phyloP scores from a whole-genome alignment of 2,888 invertebrate genomes.

The Crocallis elinguaria region DNA sequence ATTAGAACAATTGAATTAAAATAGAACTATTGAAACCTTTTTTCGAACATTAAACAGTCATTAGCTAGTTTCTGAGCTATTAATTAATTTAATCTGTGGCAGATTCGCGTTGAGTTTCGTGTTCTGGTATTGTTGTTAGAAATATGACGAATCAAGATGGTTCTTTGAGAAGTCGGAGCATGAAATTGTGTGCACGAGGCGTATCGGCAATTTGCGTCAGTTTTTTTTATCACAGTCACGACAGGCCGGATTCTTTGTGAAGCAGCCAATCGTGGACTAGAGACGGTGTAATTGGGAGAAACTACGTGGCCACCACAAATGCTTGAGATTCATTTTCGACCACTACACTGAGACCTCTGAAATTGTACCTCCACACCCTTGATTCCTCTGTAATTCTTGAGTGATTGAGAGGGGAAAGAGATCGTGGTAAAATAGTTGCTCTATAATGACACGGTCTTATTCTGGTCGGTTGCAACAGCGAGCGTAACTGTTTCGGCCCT shows the following conservation, averaged over 20 bases:
- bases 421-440: constrained; percentile 57
- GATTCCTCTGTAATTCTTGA: constrained; percentile 30
- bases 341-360: constrained; percentile 60
- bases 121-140: constrained; percentile 61
- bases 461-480: constrained; percentile 62
- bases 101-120: constrained; percentile 47
- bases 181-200: constrained; percentile 84
- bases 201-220: constrained; percentile 84
- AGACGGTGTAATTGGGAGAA: constrained; percentile 83
- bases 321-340: constrained; percentile 69
- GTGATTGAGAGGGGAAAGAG: constrained; percentile 48
- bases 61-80: constrained; percentile 61
- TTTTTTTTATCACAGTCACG: constrained; percentile 83
- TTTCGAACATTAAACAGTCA: constrained; percentile 61
- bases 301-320: constrained; percentile 78
- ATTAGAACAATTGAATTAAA: constrained; percentile 68
- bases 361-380: constrained; percentile 50
- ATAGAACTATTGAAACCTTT: constrained; percentile 46
- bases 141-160: constrained; percentile 80
- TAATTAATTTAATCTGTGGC: constrained; percentile 62
- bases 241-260: constrained; percentile 79
- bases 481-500: constrained; percentile 74
- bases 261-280: constrained; percentile 78
- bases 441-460: constrained; percentile 70
- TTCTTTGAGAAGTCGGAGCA: constrained; percentile 74